Evolutionary conservation across 2,113 vertebrate species (phyloP), one percentile per base, ranked within the genome.

Genomic region (Himantopus leucocephalus): DNA sequence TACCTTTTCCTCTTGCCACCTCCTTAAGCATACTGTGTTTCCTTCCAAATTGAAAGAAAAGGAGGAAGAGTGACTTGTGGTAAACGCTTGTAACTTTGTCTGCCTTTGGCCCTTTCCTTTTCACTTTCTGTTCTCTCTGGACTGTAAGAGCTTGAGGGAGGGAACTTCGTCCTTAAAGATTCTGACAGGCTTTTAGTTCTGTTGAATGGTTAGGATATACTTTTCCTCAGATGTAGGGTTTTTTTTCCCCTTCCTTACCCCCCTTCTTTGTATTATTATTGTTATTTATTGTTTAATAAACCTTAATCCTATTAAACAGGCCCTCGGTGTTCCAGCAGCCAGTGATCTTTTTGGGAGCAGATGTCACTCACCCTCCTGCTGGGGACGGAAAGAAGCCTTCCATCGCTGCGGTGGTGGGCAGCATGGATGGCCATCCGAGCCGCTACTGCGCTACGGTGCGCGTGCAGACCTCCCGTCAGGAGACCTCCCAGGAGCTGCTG

Each of bases 311-410:
- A 59, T 93, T 59, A 41, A 85, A 35, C 98, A 99, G 99, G 97
- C 99, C 99, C 73, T 99, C 99, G 0, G 99, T 99, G 84, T 99
- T 99, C 98, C 99, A 99, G 98, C 99, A 99, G 97, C 99, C 99
- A 1, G 99, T 99, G 96, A 99, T 99, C 97, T 99, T 99, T 94
- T 47, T 99, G 96, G 99, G 99, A n/a, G 99, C 99, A 0, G 99
- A 99, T 7, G 99, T 99, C 68, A 99, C 99, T 1, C 99, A 99
- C 83, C 99, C 99, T 8, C 99, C 99, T 0, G 99, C 99, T 0
- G 99, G 99, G 10, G 99, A 99, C 0, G 99, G 99, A 23, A 99
- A 99, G 98, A 99, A 99, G 91, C 99, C 99, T 1, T 99, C 99
- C 68, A 99, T 99, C 4, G 99, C 99, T 0, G 99, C 99, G 1